These are phyloP conservation scores for Cistogaster globosa DNA, from an alignment of 2,888 invertebrate genomes.

Conservation along the genomic window DNA sequence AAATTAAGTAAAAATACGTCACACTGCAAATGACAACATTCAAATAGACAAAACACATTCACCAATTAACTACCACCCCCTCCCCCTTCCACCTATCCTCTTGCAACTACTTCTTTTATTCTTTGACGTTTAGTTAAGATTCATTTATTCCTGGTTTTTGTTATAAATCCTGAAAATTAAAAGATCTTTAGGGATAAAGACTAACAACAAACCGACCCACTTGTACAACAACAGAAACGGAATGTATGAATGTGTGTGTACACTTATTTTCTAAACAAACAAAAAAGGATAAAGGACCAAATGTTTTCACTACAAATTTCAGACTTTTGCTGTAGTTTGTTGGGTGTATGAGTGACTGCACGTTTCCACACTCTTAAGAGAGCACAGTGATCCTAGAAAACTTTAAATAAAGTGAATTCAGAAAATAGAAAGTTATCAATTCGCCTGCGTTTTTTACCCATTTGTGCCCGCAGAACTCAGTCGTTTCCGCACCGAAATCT, in stretches of 20 bases:
- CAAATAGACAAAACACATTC: slow-evolving; percentile 37
- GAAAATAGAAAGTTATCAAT: too few species aligned
- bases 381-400: too few species aligned
- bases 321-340: too few species aligned
- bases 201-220: slow-evolving; percentile 56
- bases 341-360: accelerated
- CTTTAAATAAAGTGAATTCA: too few species aligned
- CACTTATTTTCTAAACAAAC: too few species aligned
- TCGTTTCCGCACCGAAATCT: too few species aligned
- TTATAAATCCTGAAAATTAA: slow-evolving; percentile 63
- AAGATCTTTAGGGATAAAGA: slow-evolving; percentile 53
- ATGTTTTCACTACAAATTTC: too few species aligned
- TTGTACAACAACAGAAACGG: slow-evolving; percentile 42
- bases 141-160: slow-evolving; percentile 14
- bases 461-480: too few species aligned
- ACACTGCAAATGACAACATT: slow-evolving; percentile 35
- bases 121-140: slow-evolving; percentile 14
- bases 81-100: not conserved
- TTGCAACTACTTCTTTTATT: not conserved
- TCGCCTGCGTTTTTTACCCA: too few species aligned
- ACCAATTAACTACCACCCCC: too few species aligned
- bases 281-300: not conserved
- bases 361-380: too few species aligned
- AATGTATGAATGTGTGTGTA: not conserved
- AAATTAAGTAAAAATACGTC: slow-evolving; percentile 49